phyloP scores from a whole-genome alignment of 2,797 vertebrate genomes.

The Lutjanus campechanus region DNA sequence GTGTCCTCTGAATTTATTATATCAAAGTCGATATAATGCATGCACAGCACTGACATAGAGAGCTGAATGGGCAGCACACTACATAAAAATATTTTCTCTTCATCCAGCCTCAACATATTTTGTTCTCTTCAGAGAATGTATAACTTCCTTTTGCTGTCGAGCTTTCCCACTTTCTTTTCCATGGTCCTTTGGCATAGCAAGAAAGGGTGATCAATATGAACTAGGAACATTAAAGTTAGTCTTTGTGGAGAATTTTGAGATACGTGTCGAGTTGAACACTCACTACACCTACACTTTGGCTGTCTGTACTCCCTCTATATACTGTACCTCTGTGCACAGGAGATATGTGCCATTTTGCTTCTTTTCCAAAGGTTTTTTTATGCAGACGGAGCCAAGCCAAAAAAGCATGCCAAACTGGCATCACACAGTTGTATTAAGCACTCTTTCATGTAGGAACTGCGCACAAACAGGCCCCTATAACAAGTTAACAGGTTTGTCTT shows the following conservation, averaged over 20 bases:
- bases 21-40: neutral
- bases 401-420: conserved; percentile 62
- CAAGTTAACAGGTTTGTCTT: conserved; percentile 56
- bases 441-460: conserved; percentile 56
- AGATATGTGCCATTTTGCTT: conserved; percentile 58
- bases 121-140: conserved; percentile 2
- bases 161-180: conserved; percentile 1
- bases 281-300: conserved; percentile 62
- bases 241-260: conserved; percentile 45
- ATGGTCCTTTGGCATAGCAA: conserved; percentile 37
- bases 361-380: conserved; percentile 35
- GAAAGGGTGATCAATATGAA: conserved; percentile 56
- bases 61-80: conserved; percentile 7
- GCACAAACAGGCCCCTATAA: conserved; percentile 44
- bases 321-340: conserved; percentile 49
- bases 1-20: neutral
- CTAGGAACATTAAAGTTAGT: conserved; percentile 46
- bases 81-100: conserved; percentile 5
- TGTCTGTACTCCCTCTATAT: conserved; percentile 53
- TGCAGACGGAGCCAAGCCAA: conserved; percentile 42
- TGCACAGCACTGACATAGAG: neutral
- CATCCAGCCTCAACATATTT: conserved; percentile 16
- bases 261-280: conserved; percentile 38
- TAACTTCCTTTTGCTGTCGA: conserved; percentile 26
- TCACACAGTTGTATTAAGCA: conserved; percentile 56